Evolutionary conservation across 2,888 invertebrate genomes (phyloP), one percentile per base, ranked within the genome.

Genomic region (Cremastinae sp.): DNA sequence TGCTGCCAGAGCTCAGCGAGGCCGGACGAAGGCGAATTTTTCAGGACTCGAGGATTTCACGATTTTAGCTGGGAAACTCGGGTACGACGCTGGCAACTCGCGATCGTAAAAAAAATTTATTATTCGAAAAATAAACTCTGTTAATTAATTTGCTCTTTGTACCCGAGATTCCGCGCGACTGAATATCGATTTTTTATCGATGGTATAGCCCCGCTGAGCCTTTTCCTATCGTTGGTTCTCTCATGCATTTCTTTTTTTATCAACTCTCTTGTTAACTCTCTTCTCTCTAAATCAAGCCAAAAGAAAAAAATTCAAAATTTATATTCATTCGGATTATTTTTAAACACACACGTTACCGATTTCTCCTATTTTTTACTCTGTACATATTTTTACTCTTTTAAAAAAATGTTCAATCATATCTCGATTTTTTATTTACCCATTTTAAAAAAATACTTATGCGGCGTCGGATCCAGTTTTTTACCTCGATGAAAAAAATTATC

Each of bases 41-140:
- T 39, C 20, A 1, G 22, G n/a, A n/a, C 58, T 22, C 7, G 49
- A 16, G 22, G 22, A 47, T n/a, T 20, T 55, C 39, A 16, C 12
- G 22, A 47, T n/a, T 20, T 55, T 58, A 10, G 9, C 58, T 47
- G 66, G 66, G 82, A 80, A 86, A 81, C 82, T 82, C 83, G 85
- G 87, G 88, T 85, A 86, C 84, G 87, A 88, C 83, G 86, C 80
- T 78, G 80, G 83, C 85, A 84, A 86, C 86, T 81, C 58, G 55
- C 39, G 56, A 0, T 35, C 51, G 41, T 69, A 59, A 47, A 35
- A 41, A 71, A 70, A 45, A 74, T 39, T 65, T 45, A 49, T 16
- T 9, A 43, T 39, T 5, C n/a, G 47, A 51, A 9, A 51, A 64
- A 28, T 39, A 28, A 3, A 4, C 39, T 49, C 49, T 51, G 69